Percentiles rank a stretch among this genome's conserved stretches.
phyloP scores from a whole-genome alignment of 2,888 invertebrate species.

The Eretmocerus hayati region DNA sequence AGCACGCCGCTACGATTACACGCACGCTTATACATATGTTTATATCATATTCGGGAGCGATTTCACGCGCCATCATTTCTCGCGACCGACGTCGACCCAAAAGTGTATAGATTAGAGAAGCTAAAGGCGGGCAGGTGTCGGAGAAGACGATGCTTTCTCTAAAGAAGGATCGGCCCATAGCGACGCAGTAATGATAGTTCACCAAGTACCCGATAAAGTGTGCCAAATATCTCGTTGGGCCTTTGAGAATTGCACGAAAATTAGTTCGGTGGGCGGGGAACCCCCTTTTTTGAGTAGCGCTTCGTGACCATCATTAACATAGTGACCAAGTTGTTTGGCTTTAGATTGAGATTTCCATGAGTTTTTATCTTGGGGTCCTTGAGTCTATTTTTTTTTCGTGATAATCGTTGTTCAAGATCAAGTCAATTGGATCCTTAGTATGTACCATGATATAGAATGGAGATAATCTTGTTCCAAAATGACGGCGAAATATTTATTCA shows the following conservation, averaged over 20 bases:
- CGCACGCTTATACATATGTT: not conserved
- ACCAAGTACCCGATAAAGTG: slow-evolving; percentile 10
- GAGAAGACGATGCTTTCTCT: slow-evolving; percentile 1
- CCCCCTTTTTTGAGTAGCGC: no score
- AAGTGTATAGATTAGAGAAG: not conserved
- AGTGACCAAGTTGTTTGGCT: no score
- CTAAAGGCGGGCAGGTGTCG: slow-evolving; percentile 13
- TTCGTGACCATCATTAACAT: no score
- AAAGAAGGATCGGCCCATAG: slow-evolving; percentile 10
- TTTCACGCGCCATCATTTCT: slow-evolving; percentile 20
- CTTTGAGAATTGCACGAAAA: slow-evolving; percentile 1
- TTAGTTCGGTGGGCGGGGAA: slow-evolving; percentile 12
- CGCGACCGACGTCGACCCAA: slow-evolving; percentile 8
- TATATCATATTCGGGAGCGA: slow-evolving; percentile 11
- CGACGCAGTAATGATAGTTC: slow-evolving; percentile 17
- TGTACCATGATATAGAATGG: no score
- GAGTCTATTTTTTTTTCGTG: no score
- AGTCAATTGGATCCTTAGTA: no score
- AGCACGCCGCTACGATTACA: not conserved
- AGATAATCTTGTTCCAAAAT: no score
- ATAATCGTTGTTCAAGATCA: no score
- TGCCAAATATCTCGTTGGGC: slow-evolving; percentile 8
- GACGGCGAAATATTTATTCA: no score
- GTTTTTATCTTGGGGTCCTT: no score
- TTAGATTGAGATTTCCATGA: no score